phyloP scores from a whole-genome alignment of 2,797 vertebrate species.

The Silurus lanzhouensis region DNA sequence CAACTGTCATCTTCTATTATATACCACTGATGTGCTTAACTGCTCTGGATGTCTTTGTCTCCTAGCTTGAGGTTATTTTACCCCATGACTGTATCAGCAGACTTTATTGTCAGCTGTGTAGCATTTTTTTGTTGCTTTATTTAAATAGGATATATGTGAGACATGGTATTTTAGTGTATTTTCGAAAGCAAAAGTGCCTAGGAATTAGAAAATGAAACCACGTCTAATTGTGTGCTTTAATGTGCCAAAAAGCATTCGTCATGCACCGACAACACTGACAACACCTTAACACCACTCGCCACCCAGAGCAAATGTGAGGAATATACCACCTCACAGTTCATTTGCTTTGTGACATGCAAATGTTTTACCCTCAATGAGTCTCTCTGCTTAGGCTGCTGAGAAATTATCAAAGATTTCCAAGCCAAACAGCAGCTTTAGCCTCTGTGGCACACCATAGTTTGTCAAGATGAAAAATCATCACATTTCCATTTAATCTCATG shows the following conservation, averaged over 20 bases:
- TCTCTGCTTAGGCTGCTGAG: neutral
- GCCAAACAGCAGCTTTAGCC: slow-evolving; percentile 13
- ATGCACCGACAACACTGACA: slow-evolving; percentile 1
- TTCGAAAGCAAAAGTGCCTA: neutral
- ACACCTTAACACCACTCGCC: neutral
- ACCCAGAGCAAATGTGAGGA: slow-evolving; percentile 23
- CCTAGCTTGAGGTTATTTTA: slow-evolving; percentile 13
- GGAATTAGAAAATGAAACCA: neutral
- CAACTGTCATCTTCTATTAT: slow-evolving; percentile 47
- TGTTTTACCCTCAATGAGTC: neutral
- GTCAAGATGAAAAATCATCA: slow-evolving; percentile 26
- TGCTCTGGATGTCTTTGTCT: slow-evolving; percentile 21
- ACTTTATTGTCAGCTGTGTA: slow-evolving; percentile 12
- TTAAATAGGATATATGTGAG: neutral
- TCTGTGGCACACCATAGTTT: slow-evolving; percentile 4
- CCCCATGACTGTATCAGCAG: neutral
- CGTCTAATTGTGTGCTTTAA: neutral
- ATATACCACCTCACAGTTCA: slow-evolving; percentile 13
- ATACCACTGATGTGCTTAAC: slow-evolving; percentile 1
- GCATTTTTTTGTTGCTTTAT: neutral
- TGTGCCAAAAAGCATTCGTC: slow-evolving; percentile 11
- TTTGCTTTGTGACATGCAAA: slow-evolving; percentile 22
- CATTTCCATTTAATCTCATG: slow-evolving; percentile 17
- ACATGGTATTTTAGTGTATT: neutral
- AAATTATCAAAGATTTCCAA: slow-evolving; percentile 25